Evolutionary conservation across 2,113 vertebrate species (phyloP), one percentile per base, ranked within the genome.

Genomic region (Lynx canadensis): DNA sequence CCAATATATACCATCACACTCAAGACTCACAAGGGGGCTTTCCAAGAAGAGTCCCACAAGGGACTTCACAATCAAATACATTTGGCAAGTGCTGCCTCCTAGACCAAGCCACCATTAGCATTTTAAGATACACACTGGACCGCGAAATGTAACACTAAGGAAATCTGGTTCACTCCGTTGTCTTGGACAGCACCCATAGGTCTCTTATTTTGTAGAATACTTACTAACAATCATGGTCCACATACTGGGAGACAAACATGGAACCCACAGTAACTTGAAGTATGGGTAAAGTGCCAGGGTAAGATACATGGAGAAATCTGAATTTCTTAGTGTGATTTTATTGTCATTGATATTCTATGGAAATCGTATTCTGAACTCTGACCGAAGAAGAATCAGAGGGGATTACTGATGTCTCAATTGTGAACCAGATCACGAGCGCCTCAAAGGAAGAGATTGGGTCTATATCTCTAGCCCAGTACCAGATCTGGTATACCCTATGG

Each of bases 281-380:
- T 41, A 63, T 41, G 27, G n/a, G 23, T 85, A 52, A 97, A 93
- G 68, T 90, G 33, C 63, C 82, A 74, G 33, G 33, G 50, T 83
- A 50, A 91, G 81, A 74, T 71, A 52, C 41, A 65, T 6, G n/a
- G 73, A 92, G 38, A 84, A 50, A 90, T 19, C 9, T 25, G 66
- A 79, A 50, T 93, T 94, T 91, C 33, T 90, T 50, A 81, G 50
- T 89, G 38, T 91, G 74, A 63, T 89, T 97, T 90, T 85, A 74
- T 63, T 82, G n/a, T 76, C 60, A 41, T 5, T 90, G 71, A 25
- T 82, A 71, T 27, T 89, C 27, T 55, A 25, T 65, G 29, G 74
- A 96, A 97, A 89, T 79, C 19, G 63, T 45, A 96, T 25, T 76
- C 25, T 18, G 9, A 92, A 31, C 19, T 21, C 38, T 79, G 21